These are phyloP conservation scores for Nebria brevicollis DNA, from an alignment of 2,888 invertebrate species.

Conservation along the genomic window DNA sequence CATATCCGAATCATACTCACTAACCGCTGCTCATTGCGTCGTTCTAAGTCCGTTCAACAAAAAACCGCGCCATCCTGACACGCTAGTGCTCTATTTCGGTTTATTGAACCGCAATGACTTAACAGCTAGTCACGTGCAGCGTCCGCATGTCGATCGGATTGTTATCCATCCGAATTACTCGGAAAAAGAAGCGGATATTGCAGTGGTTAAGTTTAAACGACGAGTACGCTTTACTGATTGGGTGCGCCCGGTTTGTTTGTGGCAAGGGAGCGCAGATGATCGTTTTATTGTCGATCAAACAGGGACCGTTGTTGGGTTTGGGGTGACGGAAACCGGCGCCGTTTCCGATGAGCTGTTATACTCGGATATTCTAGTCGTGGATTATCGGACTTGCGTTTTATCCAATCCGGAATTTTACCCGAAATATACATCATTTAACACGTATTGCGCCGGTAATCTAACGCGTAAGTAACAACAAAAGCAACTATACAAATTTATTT, in stretches of 20 bases:
- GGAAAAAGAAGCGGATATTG: constrained; percentile 64
- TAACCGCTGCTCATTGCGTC: constrained; percentile 75
- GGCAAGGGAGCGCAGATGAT: constrained; percentile 63
- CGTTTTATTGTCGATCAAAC: constrained; percentile 48
- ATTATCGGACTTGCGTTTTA: constrained; percentile 68
- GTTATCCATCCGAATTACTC: constrained; percentile 61
- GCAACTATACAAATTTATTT: not conserved
- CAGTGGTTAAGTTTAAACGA: constrained; percentile 66
- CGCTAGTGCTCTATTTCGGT: constrained; percentile 59
- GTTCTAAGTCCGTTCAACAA: constrained; percentile 58
- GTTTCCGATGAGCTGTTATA: constrained; percentile 68
- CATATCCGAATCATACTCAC: constrained; percentile 66
- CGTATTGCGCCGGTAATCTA: constrained; percentile 61
- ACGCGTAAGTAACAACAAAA: constrained; percentile 53
- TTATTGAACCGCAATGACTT: constrained; percentile 27
- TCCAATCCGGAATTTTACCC: constrained; percentile 72
- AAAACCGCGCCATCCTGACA: constrained; percentile 55
- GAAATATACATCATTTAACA: constrained; percentile 66
- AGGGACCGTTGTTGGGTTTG: constrained; percentile 61
- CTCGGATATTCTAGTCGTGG: constrained; percentile 71
- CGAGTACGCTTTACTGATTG: constrained; percentile 64
- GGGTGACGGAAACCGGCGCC: constrained; percentile 68
- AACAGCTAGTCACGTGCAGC: constrained; percentile 17
- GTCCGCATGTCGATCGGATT: constrained; percentile 60
- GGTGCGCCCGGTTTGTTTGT: constrained; percentile 70